Percentiles rank a stretch among this genome's conserved stretches.
phyloP scores from a whole-genome alignment of 64 coral and sea anemone genomes.

The Montipora capricornis region DNA sequence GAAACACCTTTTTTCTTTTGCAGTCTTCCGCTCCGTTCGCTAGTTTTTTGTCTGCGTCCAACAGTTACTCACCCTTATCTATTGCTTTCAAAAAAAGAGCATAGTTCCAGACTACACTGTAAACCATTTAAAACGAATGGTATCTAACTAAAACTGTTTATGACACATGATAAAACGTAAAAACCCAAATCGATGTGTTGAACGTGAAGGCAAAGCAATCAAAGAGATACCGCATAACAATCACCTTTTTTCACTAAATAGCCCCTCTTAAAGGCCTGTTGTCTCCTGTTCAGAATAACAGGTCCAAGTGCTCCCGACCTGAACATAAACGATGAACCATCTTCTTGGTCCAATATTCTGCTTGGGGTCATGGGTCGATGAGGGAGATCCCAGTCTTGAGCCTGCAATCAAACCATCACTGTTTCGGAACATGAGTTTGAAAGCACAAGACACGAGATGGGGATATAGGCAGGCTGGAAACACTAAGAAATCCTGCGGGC shows the following conservation, averaged over 20 bases:
- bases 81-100: too few relatives aligned
- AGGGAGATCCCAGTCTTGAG: slow-evolving; percentile 77
- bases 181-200: too few relatives aligned
- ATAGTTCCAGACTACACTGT: too few relatives aligned
- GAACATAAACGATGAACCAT: slow-evolving; percentile 70
- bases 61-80: too few relatives aligned
- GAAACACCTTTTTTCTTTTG: too few relatives aligned
- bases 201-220: neutral
- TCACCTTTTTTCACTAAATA: slow-evolving; percentile 95
- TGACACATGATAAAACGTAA: too few relatives aligned
- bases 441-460: neutral
- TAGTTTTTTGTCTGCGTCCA: too few relatives aligned
- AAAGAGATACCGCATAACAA: neutral
- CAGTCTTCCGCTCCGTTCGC: too few relatives aligned
- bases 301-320: slow-evolving; percentile 45
- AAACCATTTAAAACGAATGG: too few relatives aligned
- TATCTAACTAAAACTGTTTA: too few relatives aligned
- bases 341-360: slow-evolving; percentile 51
- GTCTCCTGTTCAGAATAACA: slow-evolving; percentile 74
- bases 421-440: neutral
- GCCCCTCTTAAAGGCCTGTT: slow-evolving; percentile 87
- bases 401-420: slow-evolving; percentile 40
- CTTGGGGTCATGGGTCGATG: slow-evolving; percentile 83
- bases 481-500: too few relatives aligned
- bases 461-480: too few relatives aligned